Conservation (phyloP, 2,888 invertebrate species). For the Netelia fuscicornis region DNA sequence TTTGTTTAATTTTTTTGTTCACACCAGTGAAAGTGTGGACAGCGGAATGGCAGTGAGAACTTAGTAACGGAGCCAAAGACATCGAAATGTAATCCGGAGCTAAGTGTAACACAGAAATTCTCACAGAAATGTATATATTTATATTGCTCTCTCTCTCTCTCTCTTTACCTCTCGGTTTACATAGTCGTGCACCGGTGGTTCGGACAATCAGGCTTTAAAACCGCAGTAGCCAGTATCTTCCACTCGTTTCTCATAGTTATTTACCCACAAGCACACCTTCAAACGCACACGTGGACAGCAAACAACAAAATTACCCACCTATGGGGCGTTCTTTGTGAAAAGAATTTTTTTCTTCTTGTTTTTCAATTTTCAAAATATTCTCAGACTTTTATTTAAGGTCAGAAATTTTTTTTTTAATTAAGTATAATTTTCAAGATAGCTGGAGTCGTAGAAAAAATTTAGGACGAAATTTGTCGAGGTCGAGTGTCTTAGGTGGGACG, state of each 20-base stretch:
- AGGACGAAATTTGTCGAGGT: not conserved
- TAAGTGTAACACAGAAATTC: conserved; percentile 7
- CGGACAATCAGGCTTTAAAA: conserved; percentile 61
- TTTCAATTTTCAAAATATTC: no score
- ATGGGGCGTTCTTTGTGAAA: no score
- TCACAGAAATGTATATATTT: not conserved
- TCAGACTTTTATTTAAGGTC: no score
- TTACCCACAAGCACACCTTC: conserved; percentile 45
- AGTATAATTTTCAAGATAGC: no score
- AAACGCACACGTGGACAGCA: conserved; percentile 13
- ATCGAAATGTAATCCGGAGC: not conserved
- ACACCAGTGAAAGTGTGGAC: no score
- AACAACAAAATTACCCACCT: not conserved
- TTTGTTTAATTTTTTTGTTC: no score
- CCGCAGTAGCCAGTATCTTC: conserved; percentile 59
- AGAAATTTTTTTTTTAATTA: no score
- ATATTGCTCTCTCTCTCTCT: not conserved
- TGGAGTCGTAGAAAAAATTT: no score
- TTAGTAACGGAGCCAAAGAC: not conserved
- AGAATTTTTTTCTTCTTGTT: no score
- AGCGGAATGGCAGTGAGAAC: not conserved
- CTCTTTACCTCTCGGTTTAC: not conserved
- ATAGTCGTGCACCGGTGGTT: conserved; percentile 49
- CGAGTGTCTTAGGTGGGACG: not conserved
- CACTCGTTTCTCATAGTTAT: conserved; percentile 55